These are phyloP conservation scores for Otis tarda DNA, from an alignment of 2,113 vertebrate species.

Conservation along the genomic window DNA sequence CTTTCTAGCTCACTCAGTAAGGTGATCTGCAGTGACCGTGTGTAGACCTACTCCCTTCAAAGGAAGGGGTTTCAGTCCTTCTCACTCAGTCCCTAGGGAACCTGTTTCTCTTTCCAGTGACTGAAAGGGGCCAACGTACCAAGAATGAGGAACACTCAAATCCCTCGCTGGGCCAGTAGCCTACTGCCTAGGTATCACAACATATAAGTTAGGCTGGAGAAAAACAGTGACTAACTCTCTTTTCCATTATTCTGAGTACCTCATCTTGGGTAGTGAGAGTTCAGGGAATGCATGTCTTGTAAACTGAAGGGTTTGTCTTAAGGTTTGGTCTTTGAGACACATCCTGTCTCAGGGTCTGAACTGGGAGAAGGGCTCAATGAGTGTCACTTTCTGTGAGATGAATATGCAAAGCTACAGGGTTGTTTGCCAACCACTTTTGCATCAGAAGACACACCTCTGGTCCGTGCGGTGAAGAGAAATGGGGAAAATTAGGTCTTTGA, in stretches of 20 bases:
- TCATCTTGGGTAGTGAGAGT: not conserved
- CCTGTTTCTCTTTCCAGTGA: not conserved
- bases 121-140: not conserved
- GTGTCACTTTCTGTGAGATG: not conserved
- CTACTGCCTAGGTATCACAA: fast-evolving
- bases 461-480: not conserved
- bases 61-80: not conserved
- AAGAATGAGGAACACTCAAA: not conserved
- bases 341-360: not conserved
- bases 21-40: not conserved
- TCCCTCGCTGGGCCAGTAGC: not conserved
- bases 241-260: not conserved
- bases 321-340: not conserved
- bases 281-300: not conserved
- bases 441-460: not conserved
- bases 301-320: not conserved
- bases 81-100: not conserved
- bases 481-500: not conserved
- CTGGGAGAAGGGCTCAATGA: not conserved
- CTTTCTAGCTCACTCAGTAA: not conserved
- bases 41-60: not conserved
- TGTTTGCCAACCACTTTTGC: not conserved
- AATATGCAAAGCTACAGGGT: not conserved
- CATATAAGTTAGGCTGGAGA: not conserved
- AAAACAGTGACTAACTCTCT: not conserved